phyloP scores from a whole-genome alignment of 2,113 vertebrate genomes.

The Platichthys stellatus region DNA sequence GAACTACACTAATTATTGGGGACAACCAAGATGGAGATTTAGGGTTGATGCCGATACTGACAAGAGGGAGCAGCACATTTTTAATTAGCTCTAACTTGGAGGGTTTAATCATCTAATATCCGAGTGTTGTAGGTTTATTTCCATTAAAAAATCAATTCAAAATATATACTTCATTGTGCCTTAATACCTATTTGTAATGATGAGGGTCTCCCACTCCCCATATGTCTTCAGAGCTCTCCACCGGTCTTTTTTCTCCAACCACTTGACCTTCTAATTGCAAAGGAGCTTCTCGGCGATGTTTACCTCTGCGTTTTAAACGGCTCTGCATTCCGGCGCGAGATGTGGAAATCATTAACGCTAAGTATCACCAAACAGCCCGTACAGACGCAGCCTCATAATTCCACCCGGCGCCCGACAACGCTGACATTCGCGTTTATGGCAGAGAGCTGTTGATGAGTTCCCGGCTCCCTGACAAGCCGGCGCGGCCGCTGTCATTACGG shows the following conservation, averaged over 20 bases:
- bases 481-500: constrained; percentile 59
- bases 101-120: background rate
- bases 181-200: too few species aligned
- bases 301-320: constrained; percentile 1
- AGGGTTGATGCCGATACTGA: too few species aligned
- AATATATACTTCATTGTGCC: too few species aligned
- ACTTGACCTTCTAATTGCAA: background rate
- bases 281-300: background rate
- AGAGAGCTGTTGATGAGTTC: constrained; percentile 54
- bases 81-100: background rate
- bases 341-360: constrained; percentile 22
- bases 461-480: constrained; percentile 55
- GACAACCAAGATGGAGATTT: too few species aligned
- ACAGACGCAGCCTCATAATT: background rate
- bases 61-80: too few species aligned
- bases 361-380: background rate
- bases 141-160: background rate
- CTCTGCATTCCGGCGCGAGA: background rate
- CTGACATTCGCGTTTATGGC: constrained; percentile 60
- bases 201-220: too few species aligned
- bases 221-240: too few species aligned
- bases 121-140: background rate
- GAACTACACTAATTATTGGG: background rate
- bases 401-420: constrained; percentile 26
- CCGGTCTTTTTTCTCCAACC: background rate